Evolutionary conservation across 1,140 invertebrate species (phyloP), one percentile per base, ranked within the genome.

Genomic region (Magallana ariakensis): DNA sequence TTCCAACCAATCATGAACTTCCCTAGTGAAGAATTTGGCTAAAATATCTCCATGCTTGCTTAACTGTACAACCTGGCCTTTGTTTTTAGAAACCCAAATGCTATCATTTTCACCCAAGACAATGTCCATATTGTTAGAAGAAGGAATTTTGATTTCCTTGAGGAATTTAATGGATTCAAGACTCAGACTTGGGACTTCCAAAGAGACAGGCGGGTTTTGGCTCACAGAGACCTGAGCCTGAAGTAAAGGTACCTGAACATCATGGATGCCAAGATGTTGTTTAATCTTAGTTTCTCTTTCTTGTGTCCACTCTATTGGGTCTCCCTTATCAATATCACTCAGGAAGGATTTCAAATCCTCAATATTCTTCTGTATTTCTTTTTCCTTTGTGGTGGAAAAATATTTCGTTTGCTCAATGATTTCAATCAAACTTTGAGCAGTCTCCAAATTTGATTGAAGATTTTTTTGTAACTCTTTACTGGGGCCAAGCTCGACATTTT

Each of bases 1-100:
- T 75, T 75, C 66, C 66, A 75, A 26, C 66, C 66, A 75, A 22
- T 75, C 66, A 10, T 75, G 19, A 13, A 75, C 66, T 26, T 26
- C 26, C 66, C 66, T 75, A 26, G 66, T 75, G 22, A 75, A 75
- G 11, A 26, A 75, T 13, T 75, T 19, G 8, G 66, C 22, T 11
- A 8, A 19, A 1, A 75, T 75, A 13, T 75, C 66, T 75, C 66
- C 66, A 26, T 70, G 5, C 5, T 26, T 4, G 11, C 33, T 75
- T 75, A 75, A 4, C 22, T 75, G 66, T 75, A 26, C 33, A 9
- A 26, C 22, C 66, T 75, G 66, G 22, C 22, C 22, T 33, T 75
- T 75, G 22, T 75, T 75, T 26, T 26, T 75, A 13, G 66, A 75
- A 13, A 75, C 33, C 66, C 66, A 75, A 26, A 75, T 26, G 8